phyloP scores from a whole-genome alignment of 2,113 vertebrate genomes.

The Cyrtonyx montezumae region DNA sequence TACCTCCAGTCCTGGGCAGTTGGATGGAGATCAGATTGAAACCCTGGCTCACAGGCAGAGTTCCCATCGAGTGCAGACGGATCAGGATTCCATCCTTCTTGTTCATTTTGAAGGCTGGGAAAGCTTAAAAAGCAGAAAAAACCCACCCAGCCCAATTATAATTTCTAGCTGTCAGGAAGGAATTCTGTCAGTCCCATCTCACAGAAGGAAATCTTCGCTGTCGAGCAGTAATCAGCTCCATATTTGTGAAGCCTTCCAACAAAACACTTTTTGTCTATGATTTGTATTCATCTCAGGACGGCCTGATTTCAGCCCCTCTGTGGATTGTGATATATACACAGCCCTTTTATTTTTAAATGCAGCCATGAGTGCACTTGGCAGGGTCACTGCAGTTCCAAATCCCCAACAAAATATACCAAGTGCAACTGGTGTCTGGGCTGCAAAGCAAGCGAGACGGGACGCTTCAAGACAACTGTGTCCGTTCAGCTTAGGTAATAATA shows the following conservation, averaged over 20 bases:
- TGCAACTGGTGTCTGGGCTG: slow-evolving; percentile 3
- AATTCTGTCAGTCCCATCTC: slow-evolving; percentile 45
- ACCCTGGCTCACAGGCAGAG: neutral
- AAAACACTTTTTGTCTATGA: slow-evolving; percentile 59
- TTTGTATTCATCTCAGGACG: slow-evolving; percentile 38
- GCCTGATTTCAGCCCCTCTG: slow-evolving; percentile 54
- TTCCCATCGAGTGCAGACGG: neutral
- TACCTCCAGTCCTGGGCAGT: neutral
- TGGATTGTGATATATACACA: slow-evolving; percentile 53
- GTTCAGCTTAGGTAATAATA: neutral
- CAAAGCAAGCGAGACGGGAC: neutral
- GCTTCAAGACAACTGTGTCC: neutral
- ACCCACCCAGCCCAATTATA: neutral
- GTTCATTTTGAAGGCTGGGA: slow-evolving; percentile 16
- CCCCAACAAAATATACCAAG: slow-evolving; percentile 1
- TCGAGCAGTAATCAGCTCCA: slow-evolving; percentile 61
- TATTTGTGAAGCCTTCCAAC: slow-evolving; percentile 52
- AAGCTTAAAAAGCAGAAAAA: neutral
- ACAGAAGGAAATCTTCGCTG: slow-evolving; percentile 44
- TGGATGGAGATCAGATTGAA: neutral
- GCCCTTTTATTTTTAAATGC: slow-evolving; percentile 52
- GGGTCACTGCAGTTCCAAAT: neutral
- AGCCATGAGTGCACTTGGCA: slow-evolving; percentile 54
- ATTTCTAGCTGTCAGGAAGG: slow-evolving; percentile 53
- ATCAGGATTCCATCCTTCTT: slow-evolving; percentile 12